Evolutionary conservation across 2,888 invertebrate species (phyloP), one percentile per base, ranked within the genome.

Genomic region (Ormyrus nitidulus): DNA sequence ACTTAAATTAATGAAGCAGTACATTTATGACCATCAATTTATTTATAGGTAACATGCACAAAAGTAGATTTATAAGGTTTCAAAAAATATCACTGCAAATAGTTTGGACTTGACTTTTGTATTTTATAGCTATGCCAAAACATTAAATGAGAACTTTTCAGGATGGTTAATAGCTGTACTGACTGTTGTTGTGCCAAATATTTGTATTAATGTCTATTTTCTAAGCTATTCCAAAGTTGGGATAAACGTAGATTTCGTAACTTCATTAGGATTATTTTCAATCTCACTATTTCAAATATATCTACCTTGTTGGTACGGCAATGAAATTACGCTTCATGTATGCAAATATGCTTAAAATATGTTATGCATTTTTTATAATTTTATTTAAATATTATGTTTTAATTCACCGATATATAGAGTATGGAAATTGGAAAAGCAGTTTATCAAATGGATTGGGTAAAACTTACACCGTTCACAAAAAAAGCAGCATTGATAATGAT

Each of bases 221-320:
- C 48, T 73, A 62, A 49, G 49, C 10, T 69, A 5, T 49, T 6
- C 66, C 6, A 51, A 61, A 51, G 8, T 48, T 58, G 59, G 56
- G 34, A 13, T 19, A 3, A 65, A 48, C 11, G 59, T 69, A 51
- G 68, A 68, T 44, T 64, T 44, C 8, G 0, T 68, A 9, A 62
- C 69, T 5, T 34, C 56, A 10, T 19, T 59, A 10, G 74, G 68
- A 56, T 49, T 76, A 6, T 44, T 11, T 44, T 70, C 62, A 10
- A 51, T 76, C 11, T 58, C 54, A 8, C 46, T 51, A 66, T 48
- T 76, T 19, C 75, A 75, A 49, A 68, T 80, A 13, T 70, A 68
- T 34, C 44, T 80, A 58, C 69, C 74, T 19, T 80, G 80, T 13
- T 80, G 80, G 80, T 69, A 80, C 51, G 80, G 80, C 9, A 80